Evolutionary conservation across 2,113 vertebrate genomes (phyloP), one percentile per base, ranked within the genome.

Genomic region (Phyllostomus discolor): DNA sequence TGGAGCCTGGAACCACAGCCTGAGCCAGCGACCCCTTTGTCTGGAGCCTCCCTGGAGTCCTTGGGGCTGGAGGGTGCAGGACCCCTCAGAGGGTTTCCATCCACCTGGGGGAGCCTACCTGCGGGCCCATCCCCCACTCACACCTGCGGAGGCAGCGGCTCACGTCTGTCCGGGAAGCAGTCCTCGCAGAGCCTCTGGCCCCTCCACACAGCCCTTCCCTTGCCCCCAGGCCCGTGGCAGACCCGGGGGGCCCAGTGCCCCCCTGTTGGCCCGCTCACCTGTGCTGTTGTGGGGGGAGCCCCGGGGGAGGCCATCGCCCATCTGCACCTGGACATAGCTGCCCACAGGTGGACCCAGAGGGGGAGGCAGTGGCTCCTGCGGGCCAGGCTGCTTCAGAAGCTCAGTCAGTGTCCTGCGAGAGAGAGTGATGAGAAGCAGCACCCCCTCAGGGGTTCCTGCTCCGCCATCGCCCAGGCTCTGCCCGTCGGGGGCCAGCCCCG

Each of bases 381-480:
- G 86, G 43, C 97, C 97, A 0, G 98, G 98, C 96, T 99, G 98
- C 95, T 99, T 99, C 97, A 99, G 98, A 72, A 99, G 98, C 67
- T 99, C 99, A 0, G 98, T 98, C 86, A 99, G 97, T 0, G 98
- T 98, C 95, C 99, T 99, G 95, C 7, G 62, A 50, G 73, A 82
- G 14, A 81, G 24, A 38, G 35, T 1, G 1, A 48, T n/a, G 73
- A 90, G 28, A 69, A 26, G 31, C 6, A 12, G 62, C 38, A 52
- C 33, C 28, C 14, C 46, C 43, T 7, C 38, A 41, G 38, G 5
- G 57, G 5, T 79, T 28, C 59, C 35, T 0, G 9, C 69, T 28
- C 57, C 52, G 59, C 41, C 9, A 2, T 69, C 43, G 3, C 35
- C 69, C 79, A 88, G 41, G 59, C 15, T 15, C 19, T 38, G 64